Evolutionary conservation across 2,888 invertebrate genomes (phyloP).

Genomic region (Dermolepida albohirtum): DNA sequence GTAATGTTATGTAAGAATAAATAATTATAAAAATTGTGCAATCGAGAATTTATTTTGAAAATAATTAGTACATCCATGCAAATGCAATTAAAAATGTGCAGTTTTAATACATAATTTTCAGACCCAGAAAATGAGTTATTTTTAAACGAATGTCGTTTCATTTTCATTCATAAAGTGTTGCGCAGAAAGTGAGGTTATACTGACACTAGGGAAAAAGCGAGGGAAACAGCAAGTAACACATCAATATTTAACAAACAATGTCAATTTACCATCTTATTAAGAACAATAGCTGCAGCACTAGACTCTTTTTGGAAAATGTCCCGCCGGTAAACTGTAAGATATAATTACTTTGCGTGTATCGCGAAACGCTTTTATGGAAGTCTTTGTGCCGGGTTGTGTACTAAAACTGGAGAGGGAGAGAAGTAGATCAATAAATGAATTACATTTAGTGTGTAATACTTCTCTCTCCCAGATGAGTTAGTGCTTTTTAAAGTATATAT

Average conservation of each 20-base stretch:
- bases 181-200: conserved; percentile 49
- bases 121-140: conserved; percentile 25
- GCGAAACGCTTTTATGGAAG: conserved; percentile 42
- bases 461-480: conserved; percentile 50
- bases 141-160: conserved; percentile 16
- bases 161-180: conserved; percentile 42
- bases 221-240: conserved; percentile 42
- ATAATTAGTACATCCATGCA: conserved; percentile 9
- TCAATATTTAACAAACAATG: conserved; percentile 42
- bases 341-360: conserved; percentile 46
- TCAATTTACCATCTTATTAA: conserved; percentile 46
- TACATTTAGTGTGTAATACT: conserved; percentile 60
- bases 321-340: conserved; percentile 28
- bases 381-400: conserved; percentile 51
- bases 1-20: no score
- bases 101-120: conserved; percentile 5
- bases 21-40: background rate
- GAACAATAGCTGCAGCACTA: conserved; percentile 18
- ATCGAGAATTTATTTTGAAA: background rate
- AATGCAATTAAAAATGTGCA: conserved; percentile 5
- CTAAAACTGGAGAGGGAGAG: conserved; percentile 51
- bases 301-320: conserved; percentile 15
- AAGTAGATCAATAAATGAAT: conserved; percentile 67
- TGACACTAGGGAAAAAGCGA: conserved; percentile 43
- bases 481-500: conserved; percentile 23